Conservation (phyloP, 2,797 vertebrate genomes). For the Falco cherrug region DNA sequence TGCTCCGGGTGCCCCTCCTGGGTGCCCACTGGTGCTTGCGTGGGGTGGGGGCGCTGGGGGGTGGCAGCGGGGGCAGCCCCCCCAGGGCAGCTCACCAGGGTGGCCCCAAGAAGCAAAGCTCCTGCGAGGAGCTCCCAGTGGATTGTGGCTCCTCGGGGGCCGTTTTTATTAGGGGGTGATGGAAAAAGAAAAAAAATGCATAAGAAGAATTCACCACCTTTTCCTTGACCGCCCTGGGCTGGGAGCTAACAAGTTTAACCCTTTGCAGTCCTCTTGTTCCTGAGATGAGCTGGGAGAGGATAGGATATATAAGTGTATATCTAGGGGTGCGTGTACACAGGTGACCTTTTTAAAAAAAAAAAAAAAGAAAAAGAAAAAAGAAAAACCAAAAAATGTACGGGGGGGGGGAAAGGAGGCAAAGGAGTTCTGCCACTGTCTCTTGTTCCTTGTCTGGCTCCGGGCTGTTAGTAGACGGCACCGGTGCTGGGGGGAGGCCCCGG, state of each 20-base stretch:
- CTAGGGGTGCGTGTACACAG: not conserved
- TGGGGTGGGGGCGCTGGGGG: not conserved
- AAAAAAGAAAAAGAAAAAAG: not conserved
- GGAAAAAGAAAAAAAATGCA: not conserved
- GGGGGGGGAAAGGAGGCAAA: not conserved
- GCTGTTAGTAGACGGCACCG: constrained; percentile 89
- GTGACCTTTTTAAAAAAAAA: not conserved
- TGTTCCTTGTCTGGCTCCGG: not conserved
- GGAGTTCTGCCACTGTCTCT: not conserved
- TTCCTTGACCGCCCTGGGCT: not conserved
- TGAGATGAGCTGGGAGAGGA: constrained; percentile 42
- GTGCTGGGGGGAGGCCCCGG: constrained; percentile 86
- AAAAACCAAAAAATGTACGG: not conserved
- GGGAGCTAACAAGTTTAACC: not conserved
- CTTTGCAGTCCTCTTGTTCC: constrained; percentile 37
- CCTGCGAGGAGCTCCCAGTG: not conserved
- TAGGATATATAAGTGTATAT: not conserved
- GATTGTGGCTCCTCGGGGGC: not conserved
- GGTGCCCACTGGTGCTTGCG: not conserved
- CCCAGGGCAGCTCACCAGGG: not conserved
- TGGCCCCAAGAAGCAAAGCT: not conserved
- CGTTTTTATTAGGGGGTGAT: not conserved
- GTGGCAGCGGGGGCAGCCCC: not conserved
- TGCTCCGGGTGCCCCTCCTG: not conserved
- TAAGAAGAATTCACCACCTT: not conserved